These are phyloP conservation scores for Mactra quadrangularis DNA, from an alignment of 1,140 invertebrate genomes.

Conservation along the genomic window DNA sequence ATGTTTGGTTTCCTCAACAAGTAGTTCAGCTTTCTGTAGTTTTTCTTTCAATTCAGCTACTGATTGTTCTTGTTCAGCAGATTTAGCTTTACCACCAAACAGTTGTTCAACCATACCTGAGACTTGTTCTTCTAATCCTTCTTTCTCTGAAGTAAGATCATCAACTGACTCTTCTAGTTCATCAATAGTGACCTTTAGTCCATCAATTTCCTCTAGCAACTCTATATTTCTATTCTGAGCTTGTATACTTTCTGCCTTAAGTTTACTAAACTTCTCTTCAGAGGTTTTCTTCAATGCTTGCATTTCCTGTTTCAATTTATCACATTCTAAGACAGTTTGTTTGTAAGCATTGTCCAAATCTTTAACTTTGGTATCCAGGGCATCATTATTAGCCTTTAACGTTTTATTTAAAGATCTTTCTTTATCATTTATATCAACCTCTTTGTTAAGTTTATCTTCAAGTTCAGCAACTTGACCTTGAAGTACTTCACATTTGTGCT, in stretches of 20 bases:
- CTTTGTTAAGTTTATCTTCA: conserved; percentile 27
- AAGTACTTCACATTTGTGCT: conserved; percentile 48
- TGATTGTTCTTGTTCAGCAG: conserved; percentile 14
- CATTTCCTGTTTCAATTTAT: conserved; percentile 5
- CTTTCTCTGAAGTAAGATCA: conserved; percentile 19
- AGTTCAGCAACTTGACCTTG: conserved; percentile 27
- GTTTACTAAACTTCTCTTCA: not conserved
- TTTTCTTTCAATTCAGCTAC: conserved; percentile 32
- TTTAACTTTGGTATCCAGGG: conserved; percentile 15
- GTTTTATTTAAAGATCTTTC: not conserved
- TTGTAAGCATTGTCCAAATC: not conserved
- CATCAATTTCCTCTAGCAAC: conserved; percentile 48
- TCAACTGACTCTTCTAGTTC: conserved; percentile 18
- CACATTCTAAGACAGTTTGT: not conserved
- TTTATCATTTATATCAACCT: conserved; percentile 27
- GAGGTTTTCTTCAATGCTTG: not conserved
- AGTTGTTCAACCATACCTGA: conserved; percentile 35
- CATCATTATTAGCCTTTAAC: conserved; percentile 19
- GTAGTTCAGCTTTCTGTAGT: conserved; percentile 33
- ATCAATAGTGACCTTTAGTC: conserved; percentile 13
- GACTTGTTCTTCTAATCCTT: conserved; percentile 51
- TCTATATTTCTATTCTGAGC: conserved; percentile 38
- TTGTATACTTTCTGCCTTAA: conserved; percentile 1
- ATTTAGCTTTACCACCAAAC: conserved; percentile 34
- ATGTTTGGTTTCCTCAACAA: conserved; percentile 43